phyloP scores from a whole-genome alignment of 2,113 vertebrate species.

The Phoenicopterus ruber region DNA sequence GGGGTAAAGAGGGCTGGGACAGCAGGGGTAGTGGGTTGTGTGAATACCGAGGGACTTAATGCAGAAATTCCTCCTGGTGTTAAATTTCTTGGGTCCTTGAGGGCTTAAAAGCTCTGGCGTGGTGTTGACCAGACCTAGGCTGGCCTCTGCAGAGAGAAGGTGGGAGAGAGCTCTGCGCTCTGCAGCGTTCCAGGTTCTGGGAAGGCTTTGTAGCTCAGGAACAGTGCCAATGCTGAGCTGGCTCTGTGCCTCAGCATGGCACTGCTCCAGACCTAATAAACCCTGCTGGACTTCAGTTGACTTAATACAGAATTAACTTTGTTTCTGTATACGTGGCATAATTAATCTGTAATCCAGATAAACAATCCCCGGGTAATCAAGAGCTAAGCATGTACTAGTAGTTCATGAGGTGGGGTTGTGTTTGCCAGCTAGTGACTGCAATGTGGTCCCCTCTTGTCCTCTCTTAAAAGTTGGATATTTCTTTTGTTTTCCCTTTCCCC shows the following conservation, averaged over 20 bases:
- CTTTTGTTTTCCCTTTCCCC: neutral
- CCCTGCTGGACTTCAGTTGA: neutral
- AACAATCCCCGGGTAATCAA: neutral
- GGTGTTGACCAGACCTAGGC: neutral
- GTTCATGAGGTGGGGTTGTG: neutral
- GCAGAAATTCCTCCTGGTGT: neutral
- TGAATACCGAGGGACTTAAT: neutral
- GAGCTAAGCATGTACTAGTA: neutral
- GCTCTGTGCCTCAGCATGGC: accelerated
- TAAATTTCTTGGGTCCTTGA: neutral
- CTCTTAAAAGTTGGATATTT: no score
- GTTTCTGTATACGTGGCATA: neutral
- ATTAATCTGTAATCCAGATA: neutral
- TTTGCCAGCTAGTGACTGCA: neutral
- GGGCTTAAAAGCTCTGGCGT: neutral
- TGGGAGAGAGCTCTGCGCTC: neutral
- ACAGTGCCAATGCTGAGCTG: neutral
- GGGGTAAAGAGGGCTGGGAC: neutral
- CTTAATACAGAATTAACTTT: neutral
- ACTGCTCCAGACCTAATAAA: slow-evolving; percentile 19
- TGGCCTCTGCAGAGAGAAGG: neutral
- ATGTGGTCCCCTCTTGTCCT: neutral
- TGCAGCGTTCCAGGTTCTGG: neutral
- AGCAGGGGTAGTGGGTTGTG: accelerated
- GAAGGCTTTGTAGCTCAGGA: neutral